Base-by-base conservation (phyloP, 2,888 invertebrate genomes). In the Notodonta dromedarius region DNA sequence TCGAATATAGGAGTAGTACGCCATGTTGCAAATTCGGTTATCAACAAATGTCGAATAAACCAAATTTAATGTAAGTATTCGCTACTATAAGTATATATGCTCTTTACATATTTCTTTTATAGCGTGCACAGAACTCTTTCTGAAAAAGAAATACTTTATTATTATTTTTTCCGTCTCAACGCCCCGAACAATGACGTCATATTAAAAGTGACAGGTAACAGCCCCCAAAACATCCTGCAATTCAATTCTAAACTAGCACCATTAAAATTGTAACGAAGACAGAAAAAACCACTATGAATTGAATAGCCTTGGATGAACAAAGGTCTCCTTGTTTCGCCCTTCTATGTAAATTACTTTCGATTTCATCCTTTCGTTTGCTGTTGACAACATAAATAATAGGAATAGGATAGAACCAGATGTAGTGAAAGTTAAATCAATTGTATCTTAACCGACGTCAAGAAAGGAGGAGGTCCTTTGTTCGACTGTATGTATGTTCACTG, bases 291-390 rank as follows among this genome's bases (percentile, higher is more conserved):
- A 63, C 63, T 74, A 73, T 66, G 74, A 82, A 79, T 78, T 70
- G 72, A 77, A 83, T 79, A 69, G 76, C 65, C 61, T 62, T 14
- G 59, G 54, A 51, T 57, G 65, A 68, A 71, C 68, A 73, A 70
- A 69, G 70, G 64, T 74, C 72, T 77, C 69, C 69, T 68, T 68
- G 67, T 67, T 65, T 61, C 64, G 65, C 84, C 82, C 83, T 89
- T 87, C 83, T 87, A 88, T 88, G 88, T 84, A 88, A 88, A 89
- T 89, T 79, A 70, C 73, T 77, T 80, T 74, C 81, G 83, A 83
- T 84, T 87, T 86, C 76, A 72, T 74, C 75, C 78, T 63, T 82
- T 82, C 78, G 78, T 79, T 86, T 78, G 81, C 77, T 77, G 79
- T 81, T 80, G 78, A 74, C 77, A 75, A 76, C 78, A 82, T 86